These are phyloP conservation scores for Bhutanitis thaidina DNA, from an alignment of 2,888 invertebrate species.

Conservation along the genomic window DNA sequence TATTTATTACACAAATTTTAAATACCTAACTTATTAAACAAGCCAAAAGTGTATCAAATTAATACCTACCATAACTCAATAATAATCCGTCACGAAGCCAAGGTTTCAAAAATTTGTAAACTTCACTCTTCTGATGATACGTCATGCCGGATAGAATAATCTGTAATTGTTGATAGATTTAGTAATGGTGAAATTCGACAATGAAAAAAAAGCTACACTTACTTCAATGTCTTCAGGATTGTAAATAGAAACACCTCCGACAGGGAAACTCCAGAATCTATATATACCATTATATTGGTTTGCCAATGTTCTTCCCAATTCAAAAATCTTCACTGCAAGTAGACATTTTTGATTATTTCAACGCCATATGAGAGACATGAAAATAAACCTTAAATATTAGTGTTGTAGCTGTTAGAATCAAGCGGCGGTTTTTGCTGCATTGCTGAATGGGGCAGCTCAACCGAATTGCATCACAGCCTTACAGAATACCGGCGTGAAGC, in stretches of 20 bases:
- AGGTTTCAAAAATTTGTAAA: slow-evolving; percentile 64
- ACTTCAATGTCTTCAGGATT: slow-evolving; percentile 60
- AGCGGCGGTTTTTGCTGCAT: no score
- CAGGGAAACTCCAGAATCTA: slow-evolving; percentile 39
- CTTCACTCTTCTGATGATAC: slow-evolving; percentile 68
- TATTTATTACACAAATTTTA: not conserved
- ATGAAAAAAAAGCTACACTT: no score
- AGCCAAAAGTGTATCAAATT: not conserved
- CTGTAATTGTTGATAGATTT: slow-evolving; percentile 32
- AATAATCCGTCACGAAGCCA: slow-evolving; percentile 75
- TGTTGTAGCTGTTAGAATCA: no score
- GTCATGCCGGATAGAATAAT: slow-evolving; percentile 69
- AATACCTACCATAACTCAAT: slow-evolving; percentile 49
- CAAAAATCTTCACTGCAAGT: slow-evolving; percentile 41
- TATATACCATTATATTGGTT: slow-evolving; percentile 42
- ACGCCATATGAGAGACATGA: no score
- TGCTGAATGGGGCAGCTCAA: no score
- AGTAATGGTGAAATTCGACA: not conserved
- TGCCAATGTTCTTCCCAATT: slow-evolving; percentile 34
- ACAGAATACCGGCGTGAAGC: no score
- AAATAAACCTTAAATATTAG: no score
- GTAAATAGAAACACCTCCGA: slow-evolving; percentile 45
- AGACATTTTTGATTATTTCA: no score
- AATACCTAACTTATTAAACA: not conserved
- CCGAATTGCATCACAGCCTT: no score